Base-by-base conservation (phyloP, 2,113 vertebrate genomes). In the Atractosteus spatula region DNA sequence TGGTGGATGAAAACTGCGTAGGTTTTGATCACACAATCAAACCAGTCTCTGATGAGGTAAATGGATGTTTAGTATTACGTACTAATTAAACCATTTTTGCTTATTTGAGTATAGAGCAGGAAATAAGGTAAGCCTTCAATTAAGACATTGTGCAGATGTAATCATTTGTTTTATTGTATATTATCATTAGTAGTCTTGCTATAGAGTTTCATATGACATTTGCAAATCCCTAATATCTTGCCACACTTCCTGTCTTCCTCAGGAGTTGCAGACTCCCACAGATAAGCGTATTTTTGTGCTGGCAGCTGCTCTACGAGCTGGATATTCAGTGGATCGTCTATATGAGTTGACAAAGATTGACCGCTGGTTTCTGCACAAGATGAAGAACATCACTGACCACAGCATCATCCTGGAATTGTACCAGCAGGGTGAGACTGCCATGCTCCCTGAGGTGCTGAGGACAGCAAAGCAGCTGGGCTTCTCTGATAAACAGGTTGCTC, bases 1-100 rank as follows among this genome's bases (percentile, higher is more conserved):
- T 99, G 97, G 97, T 99, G 79, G 97, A 99, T 0, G 97, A 99
- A 90, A 99, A 98, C 88, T 99, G 96, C 0, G 89, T 97, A 2
- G 97, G 97, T 55, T 99, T 99, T 2, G 97, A 99, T 71, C 95
- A 96, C 88, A 97, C 92, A 0, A 87, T 98, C 79, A 98, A 98
- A 73, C 92, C 94, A 0, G 91, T 83, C 42, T 97, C 95, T 0
- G 97, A 98, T 0, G 69, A 94, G 90, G 97, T 98, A 77, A 80
- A 85, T 0, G 29, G 29, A 29, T 29, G 29, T 29, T 29, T 29
- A 29, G 29, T 29, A 29, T 29, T 29, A 29, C 2, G 29, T 29
- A 29, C 29, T 29, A 29, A 29, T 29, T 29, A 29, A 29, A 29
- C 29, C 29, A 29, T 29, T 29, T 29, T 29, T 29, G 2, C 29